Conservation (phyloP, 1,140 invertebrate species). For the Bombus impatiens region DNA sequence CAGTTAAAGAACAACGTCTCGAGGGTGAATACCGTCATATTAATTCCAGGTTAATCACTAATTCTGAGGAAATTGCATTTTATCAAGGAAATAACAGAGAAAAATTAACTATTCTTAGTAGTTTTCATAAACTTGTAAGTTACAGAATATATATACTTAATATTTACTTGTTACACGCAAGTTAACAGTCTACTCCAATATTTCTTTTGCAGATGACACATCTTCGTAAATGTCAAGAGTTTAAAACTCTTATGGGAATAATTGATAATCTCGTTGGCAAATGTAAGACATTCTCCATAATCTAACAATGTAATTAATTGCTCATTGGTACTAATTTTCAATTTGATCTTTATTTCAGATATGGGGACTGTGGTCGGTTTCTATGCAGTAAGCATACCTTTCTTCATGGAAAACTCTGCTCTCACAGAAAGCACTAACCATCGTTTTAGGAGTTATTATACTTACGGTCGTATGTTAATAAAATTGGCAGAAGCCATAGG, state of each 20-base stretch:
- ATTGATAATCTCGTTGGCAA: conserved; percentile 98
- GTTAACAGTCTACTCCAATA: neutral
- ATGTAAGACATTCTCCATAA: conserved; percentile 85
- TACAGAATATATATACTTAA: neutral
- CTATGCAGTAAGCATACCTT: conserved; percentile 96
- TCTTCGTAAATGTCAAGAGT: conserved; percentile 94
- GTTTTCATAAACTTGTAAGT: conserved; percentile 94
- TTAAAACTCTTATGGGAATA: conserved; percentile 96
- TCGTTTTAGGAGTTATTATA: conserved; percentile 93
- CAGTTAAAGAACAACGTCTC: conserved; percentile 96
- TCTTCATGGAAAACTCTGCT: conserved; percentile 89
- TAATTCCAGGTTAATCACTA: conserved; percentile 97
- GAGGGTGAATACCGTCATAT: conserved; percentile 99
- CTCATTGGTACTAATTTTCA: neutral
- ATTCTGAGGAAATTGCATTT: conserved; percentile 99
- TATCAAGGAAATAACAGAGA: conserved; percentile 96
- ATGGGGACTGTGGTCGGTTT: conserved; percentile 97
- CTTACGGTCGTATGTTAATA: conserved; percentile 97
- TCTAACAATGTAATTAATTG: neutral
- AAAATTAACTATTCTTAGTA: conserved; percentile 92
- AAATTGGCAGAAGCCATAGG: conserved; percentile 98
- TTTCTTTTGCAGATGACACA: conserved; percentile 86
- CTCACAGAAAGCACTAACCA: conserved; percentile 82
- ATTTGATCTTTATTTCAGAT: conserved; percentile 85
- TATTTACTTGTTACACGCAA: neutral